Evolutionary conservation across 2,113 vertebrate genomes (phyloP), one percentile per base, ranked within the genome.

Genomic region (Nannobrachium achirus): DNA sequence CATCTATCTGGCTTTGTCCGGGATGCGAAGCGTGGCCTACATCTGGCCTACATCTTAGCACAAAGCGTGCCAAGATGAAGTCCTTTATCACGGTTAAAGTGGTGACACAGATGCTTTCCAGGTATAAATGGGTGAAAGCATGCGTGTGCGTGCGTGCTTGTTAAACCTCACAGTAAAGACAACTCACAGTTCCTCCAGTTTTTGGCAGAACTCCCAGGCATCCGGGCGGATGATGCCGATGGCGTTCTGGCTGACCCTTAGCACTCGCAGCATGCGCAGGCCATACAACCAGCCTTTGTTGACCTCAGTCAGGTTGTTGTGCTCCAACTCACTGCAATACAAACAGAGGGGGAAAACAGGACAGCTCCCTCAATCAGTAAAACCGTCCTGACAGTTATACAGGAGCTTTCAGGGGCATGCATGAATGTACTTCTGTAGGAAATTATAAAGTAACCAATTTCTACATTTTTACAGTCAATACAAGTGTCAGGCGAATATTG

Each of bases 281-380:
- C 98, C 98, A 39, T 99, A 99, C 1, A 99, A 87, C 98, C 98
- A 99, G 20, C 97, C 98, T 86, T 99, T 99, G 88, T 94, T 97
- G 84, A 99, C 93, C 89, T 98, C 95, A 2, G 97, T 98, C 62
- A 99, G 91, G 86, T 98, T 98, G 86, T 99, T 99, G 86, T 98
- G 93, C 75, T 99, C 96, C 63, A 99, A 86, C 82, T 99, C 96
- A 66, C 98, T 99, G 53, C 63, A 19, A 80, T n/a, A 64, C 46
- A 62, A 59, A 59, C 25, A 33, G 58, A 69, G 7, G 11, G 2
- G 6, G 19, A 15, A 61, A 66, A 53, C 11, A n/a, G 25, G 25
- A 66, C 50, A 38, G 8, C 8, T 16, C 8, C 10, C 18, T 73
- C 25, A 73, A 56, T 19, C 25, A 50, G 40, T 33, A 33, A 33